These are phyloP conservation scores for Theonella swinhoei DNA, from an alignment of 37 sponge, comb jelly and placozoan species.

Conservation along the genomic window DNA sequence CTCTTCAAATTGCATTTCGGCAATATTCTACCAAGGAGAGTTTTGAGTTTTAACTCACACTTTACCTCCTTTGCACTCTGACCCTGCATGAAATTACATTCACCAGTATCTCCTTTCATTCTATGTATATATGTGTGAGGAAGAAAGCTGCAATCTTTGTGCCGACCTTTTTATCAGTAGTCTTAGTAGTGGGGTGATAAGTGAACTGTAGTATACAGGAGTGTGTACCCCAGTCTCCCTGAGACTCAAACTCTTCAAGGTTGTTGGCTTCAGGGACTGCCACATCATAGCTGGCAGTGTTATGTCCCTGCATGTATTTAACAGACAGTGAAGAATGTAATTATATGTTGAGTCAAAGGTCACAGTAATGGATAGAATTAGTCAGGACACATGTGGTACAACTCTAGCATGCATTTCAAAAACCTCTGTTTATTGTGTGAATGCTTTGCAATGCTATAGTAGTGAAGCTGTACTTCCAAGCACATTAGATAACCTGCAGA, in stretches of 20 bases:
- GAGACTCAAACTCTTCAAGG: not conserved
- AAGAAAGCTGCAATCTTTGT: no score
- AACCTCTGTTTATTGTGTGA: no score
- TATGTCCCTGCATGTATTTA: not conserved
- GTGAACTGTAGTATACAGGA: not conserved
- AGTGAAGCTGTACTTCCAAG: no score
- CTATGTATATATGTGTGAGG: no score
- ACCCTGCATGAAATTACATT: not conserved
- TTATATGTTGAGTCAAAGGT: not conserved
- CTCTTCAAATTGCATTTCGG: slow-evolving; percentile 29
- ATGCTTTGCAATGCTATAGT: no score
- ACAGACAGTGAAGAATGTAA: not conserved
- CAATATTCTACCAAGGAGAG: slow-evolving; percentile 27
- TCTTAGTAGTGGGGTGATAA: not conserved
- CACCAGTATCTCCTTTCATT: not conserved
- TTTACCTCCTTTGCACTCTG: not conserved
- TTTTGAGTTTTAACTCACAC: slow-evolving; percentile 11
- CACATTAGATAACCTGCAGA: no score
- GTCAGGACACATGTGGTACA: no score
- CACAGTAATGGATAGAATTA: no score
- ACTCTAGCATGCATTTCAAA: no score
- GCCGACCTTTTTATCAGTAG: no score
- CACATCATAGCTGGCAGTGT: not conserved
- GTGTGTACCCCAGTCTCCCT: not conserved
- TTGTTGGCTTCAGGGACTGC: not conserved